Evolutionary conservation across 2,888 invertebrate genomes (phyloP).

Genomic region (Lasioglossum malachurum): DNA sequence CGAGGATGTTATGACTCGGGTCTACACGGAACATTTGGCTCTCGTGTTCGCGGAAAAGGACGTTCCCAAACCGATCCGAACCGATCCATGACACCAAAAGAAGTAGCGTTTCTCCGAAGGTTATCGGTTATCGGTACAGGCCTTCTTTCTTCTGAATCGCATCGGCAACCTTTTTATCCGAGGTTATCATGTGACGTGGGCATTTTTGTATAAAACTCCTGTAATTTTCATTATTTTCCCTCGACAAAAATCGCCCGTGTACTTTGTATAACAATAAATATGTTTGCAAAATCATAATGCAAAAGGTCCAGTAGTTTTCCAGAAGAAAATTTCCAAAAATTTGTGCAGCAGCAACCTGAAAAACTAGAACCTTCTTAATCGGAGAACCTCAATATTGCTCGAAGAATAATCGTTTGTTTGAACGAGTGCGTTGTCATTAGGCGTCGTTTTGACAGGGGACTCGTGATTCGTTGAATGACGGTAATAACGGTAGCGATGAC

Average conservation of each 20-base stretch:
- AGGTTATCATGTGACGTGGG: too few relatives aligned
- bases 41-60: not conserved
- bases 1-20: not conserved
- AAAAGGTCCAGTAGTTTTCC: not conserved
- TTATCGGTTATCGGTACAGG: too few relatives aligned
- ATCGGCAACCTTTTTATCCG: too few relatives aligned
- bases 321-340: too few relatives aligned
- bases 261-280: not conserved
- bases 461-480: too few relatives aligned
- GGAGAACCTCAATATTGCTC: not conserved
- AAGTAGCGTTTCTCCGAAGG: not conserved
- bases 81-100: not conserved
- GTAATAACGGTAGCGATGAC: constrained; percentile 16
- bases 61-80: not conserved
- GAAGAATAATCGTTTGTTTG: not conserved
- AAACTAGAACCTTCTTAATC: too few relatives aligned
- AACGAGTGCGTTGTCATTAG: not conserved
- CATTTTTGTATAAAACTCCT: too few relatives aligned
- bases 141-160: too few relatives aligned
- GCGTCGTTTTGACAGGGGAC: too few relatives aligned
- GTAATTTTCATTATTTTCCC: too few relatives aligned
- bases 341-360: too few relatives aligned
- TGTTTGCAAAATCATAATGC: not conserved
- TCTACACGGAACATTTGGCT: constrained; percentile 8
- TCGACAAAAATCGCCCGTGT: too few relatives aligned